phyloP scores from a whole-genome alignment of 2,113 vertebrate species.

The Sprattus sprattus region DNA sequence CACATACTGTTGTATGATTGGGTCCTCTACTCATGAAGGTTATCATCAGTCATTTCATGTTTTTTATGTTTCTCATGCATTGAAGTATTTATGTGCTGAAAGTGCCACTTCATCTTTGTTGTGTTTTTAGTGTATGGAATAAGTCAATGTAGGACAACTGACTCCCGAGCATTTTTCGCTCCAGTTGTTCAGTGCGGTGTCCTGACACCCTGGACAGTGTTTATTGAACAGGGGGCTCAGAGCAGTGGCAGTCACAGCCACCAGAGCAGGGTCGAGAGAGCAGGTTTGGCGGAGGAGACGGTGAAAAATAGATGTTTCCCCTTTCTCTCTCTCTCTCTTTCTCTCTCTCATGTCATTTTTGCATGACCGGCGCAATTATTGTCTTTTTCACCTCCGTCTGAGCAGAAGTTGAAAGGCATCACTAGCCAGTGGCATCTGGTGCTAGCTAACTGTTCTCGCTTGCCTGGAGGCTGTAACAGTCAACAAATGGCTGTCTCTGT shows the following conservation, averaged over 20 bases:
- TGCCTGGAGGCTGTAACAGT: background rate
- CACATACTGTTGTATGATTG: no score
- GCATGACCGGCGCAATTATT: conserved; percentile 24
- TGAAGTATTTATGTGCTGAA: background rate
- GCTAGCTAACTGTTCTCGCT: background rate
- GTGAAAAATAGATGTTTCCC: background rate
- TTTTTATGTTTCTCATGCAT: background rate
- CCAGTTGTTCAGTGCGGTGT: background rate
- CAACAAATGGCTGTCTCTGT: background rate
- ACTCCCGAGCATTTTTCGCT: background rate
- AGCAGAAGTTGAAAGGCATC: conserved; percentile 3
- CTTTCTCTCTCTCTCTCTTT: background rate
- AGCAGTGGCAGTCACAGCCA: background rate
- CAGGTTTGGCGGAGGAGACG: background rate
- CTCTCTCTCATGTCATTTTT: background rate
- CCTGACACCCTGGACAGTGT: background rate
- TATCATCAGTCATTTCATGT: background rate
- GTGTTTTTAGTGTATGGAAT: background rate
- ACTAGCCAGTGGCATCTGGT: background rate
- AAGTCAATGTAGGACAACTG: background rate
- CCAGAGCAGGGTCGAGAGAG: background rate
- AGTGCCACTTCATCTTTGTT: background rate
- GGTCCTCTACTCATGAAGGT: no score
- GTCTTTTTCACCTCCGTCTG: conserved; percentile 28
- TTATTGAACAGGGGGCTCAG: background rate